Conservation (phyloP, 2,797 vertebrate species). For the Girardinus metallicus region DNA sequence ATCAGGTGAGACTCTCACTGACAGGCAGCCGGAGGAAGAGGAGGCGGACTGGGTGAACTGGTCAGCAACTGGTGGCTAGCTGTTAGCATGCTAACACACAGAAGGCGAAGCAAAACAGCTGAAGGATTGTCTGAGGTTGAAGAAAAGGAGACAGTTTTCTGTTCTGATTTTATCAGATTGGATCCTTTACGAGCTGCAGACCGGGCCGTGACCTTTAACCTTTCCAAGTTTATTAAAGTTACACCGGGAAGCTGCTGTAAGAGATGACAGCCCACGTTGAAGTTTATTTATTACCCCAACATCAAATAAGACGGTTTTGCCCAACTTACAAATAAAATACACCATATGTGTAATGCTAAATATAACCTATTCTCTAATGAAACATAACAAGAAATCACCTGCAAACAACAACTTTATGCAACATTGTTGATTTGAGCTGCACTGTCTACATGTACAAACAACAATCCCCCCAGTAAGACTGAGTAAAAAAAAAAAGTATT, state of each 20-base stretch:
- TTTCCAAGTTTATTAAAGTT: rapidly evolving
- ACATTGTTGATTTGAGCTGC: not conserved
- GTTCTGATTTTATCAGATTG: too few relatives aligned
- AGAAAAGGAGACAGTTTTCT: not conserved
- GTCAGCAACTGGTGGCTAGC: slow-evolving; percentile 4
- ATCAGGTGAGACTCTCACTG: slow-evolving; percentile 35
- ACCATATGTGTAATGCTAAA: too few relatives aligned
- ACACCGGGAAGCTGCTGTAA: rapidly evolving
- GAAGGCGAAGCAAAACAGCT: not conserved
- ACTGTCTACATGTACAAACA: not conserved
- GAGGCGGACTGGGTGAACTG: not conserved
- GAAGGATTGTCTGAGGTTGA: not conserved
- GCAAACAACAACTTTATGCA: not conserved
- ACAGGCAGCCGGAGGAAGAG: not conserved
- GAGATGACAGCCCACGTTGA: too few relatives aligned
- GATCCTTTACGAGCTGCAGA: not conserved
- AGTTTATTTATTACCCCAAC: not conserved
- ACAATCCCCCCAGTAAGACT: too few relatives aligned
- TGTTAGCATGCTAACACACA: slow-evolving; percentile 42
- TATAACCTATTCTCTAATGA: not conserved
- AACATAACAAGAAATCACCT: not conserved
- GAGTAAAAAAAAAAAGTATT: too few relatives aligned
- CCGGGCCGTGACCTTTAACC: not conserved
- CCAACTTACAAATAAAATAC: not conserved
- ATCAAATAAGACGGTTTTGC: not conserved